Percentiles rank a stretch among this genome's conserved stretches.
Conservation (phyloP, 1,140 invertebrate species). For the Lordiphosa clarofinis region DNA sequence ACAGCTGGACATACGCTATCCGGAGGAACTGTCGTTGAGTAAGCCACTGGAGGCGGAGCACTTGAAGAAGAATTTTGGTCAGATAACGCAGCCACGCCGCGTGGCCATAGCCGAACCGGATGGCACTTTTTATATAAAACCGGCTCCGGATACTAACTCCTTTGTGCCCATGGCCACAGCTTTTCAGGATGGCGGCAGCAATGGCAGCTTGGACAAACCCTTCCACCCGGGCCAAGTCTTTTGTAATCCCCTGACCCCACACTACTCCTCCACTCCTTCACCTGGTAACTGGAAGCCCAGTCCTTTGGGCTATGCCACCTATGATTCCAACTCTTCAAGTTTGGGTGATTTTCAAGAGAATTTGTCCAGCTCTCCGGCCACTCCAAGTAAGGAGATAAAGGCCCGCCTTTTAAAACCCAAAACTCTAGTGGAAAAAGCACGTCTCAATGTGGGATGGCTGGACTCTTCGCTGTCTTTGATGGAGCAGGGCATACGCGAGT, state of each 20-base stretch:
- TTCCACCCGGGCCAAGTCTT: slow-evolving; percentile 80
- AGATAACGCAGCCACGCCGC: slow-evolving; percentile 83
- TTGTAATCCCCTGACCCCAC: slow-evolving; percentile 48
- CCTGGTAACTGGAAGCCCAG: slow-evolving; percentile 78
- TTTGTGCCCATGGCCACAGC: slow-evolving; percentile 86
- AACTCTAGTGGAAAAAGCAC: slow-evolving; percentile 93
- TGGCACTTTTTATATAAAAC: slow-evolving; percentile 72
- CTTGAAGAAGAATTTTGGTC: slow-evolving; percentile 92
- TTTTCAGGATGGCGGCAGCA: slow-evolving; percentile 83
- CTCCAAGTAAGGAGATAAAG: slow-evolving; percentile 88
- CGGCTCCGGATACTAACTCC: slow-evolving; percentile 90
- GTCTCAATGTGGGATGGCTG: slow-evolving; percentile 98
- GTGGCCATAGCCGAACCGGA: slow-evolving; percentile 80
- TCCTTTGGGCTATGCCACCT: slow-evolving; percentile 64
- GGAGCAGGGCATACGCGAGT: slow-evolving; percentile 98
- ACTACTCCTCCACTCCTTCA: too few relatives aligned
- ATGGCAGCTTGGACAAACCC: slow-evolving; percentile 85
- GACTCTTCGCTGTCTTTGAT: slow-evolving; percentile 98
- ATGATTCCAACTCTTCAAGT: slow-evolving; percentile 78
- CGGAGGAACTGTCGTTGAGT: slow-evolving; percentile 97
- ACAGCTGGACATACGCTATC: slow-evolving; percentile 96
- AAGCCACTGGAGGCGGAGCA: slow-evolving; percentile 92
- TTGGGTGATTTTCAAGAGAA: slow-evolving; percentile 88
- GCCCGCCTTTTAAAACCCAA: slow-evolving; percentile 91
- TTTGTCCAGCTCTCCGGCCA: slow-evolving; percentile 89